These are phyloP conservation scores for Idris sp. DNA, from an alignment of 1,140 invertebrate species.

Conservation along the genomic window DNA sequence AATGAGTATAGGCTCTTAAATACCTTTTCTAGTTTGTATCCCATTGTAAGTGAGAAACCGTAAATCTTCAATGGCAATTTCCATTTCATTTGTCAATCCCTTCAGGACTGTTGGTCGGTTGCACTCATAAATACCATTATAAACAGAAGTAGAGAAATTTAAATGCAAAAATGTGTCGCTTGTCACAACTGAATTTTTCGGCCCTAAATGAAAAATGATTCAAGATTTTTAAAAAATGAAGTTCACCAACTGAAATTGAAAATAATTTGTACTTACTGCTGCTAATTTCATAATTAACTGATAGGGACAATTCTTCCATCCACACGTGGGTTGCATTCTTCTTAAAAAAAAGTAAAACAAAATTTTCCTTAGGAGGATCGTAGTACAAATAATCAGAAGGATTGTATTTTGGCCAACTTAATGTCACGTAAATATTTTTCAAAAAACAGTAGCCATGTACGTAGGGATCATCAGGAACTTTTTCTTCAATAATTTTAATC, in stretches of 20 bases:
- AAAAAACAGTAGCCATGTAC: conserved; percentile 34
- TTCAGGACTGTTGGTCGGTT: conserved; percentile 14
- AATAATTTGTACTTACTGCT: conserved; percentile 14
- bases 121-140: conserved; percentile 36
- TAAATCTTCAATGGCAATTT: conserved; percentile 34
- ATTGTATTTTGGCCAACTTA: conserved; percentile 41
- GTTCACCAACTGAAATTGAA: no score
- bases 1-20: background rate
- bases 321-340: conserved; percentile 27
- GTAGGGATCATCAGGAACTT: conserved; percentile 12
- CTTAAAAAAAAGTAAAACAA: conserved; percentile 27
- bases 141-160: conserved; percentile 25
- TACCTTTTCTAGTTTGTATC: conserved; percentile 29
- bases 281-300: conserved; percentile 16
- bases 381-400: conserved; percentile 18
- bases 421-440: conserved; percentile 24
- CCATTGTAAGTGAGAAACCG: conserved; percentile 31
- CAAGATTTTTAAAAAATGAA: no score
- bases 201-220: no score
- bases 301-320: conserved; percentile 34
- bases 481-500: conserved; percentile 26
- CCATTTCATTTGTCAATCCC: conserved; percentile 28
- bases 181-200: no score
- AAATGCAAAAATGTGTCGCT: conserved; percentile 29
- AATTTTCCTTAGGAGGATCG: conserved; percentile 39